A percentile compares a stretch with the other conserved stretches of the same genome.
Conservation (phyloP, 2,113 vertebrate genomes). For the Neogale vison region DNA sequence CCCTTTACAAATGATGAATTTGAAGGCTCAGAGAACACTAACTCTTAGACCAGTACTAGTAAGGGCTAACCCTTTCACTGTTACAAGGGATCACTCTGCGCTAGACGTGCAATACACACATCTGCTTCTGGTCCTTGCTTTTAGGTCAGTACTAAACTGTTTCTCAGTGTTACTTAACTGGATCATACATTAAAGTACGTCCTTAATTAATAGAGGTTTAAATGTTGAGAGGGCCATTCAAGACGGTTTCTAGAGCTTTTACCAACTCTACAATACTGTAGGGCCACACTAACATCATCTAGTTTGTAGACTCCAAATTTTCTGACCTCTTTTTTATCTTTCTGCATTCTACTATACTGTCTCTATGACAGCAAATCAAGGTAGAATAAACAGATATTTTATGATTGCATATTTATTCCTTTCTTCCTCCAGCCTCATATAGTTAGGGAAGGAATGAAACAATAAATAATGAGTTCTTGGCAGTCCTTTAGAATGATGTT, state of each 20-base stretch:
- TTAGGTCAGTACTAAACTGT: not conserved
- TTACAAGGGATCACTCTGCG: not conserved
- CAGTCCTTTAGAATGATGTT: not conserved
- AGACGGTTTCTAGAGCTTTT: not conserved
- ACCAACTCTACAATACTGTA: not conserved
- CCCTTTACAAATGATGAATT: not conserved
- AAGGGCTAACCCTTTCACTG: not conserved
- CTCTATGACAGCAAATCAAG: not conserved
- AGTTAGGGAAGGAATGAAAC: not conserved
- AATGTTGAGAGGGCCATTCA: not conserved
- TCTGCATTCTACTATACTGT: not conserved
- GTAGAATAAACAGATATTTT: not conserved
- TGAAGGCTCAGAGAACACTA: not conserved
- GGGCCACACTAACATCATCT: not conserved
- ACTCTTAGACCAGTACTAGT: not conserved
- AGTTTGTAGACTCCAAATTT: not conserved
- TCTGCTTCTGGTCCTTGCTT: not conserved
- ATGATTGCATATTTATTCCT: not conserved
- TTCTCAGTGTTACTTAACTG: not conserved
- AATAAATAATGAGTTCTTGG: not conserved
- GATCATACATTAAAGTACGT: not conserved
- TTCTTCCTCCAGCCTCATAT: not conserved
- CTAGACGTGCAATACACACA: not conserved
- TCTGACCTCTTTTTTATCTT: not conserved
- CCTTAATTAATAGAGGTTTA: not conserved